These are phyloP conservation scores for Melipona beecheii DNA, from an alignment of 2,888 invertebrate species.

Conservation along the genomic window DNA sequence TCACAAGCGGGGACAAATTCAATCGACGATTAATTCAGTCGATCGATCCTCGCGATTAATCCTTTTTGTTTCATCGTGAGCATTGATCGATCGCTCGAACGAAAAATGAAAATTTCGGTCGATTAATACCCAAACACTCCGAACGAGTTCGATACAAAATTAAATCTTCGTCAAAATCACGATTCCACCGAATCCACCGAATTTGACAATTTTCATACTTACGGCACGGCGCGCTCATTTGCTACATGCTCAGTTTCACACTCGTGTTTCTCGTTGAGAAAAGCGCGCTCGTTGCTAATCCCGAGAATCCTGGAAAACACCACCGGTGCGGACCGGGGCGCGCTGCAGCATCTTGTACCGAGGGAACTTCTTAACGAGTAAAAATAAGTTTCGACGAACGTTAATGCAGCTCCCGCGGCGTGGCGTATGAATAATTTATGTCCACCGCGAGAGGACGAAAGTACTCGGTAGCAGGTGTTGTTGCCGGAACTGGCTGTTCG, in stretches of 20 bases:
- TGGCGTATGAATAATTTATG: slow-evolving; percentile 59
- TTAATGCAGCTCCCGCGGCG: slow-evolving; percentile 43
- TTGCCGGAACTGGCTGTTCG: slow-evolving; percentile 36
- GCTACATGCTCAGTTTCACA: background rate
- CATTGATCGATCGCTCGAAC: no score
- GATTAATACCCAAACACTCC: no score
- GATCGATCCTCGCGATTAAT: no score
- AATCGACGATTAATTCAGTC: no score
- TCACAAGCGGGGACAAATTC: no score
- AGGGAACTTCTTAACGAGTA: slow-evolving; percentile 17
- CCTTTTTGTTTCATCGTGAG: no score
- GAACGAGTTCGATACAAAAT: no score
- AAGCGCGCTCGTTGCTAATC: slow-evolving; percentile 1
- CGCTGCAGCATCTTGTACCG: background rate
- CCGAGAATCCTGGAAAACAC: background rate
- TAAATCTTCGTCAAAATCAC: no score
- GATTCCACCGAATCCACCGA: background rate
- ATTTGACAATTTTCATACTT: background rate
- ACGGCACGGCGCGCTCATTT: background rate
- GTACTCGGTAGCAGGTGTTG: slow-evolving; percentile 52
- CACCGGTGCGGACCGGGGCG: no score
- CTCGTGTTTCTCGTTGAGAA: background rate
- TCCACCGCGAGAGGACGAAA: slow-evolving; percentile 30
- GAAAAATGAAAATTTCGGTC: no score
- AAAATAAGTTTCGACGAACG: slow-evolving; percentile 58